Base-by-base conservation (phyloP, 2,888 invertebrate species). In the Hanleya hanleyi region DNA sequence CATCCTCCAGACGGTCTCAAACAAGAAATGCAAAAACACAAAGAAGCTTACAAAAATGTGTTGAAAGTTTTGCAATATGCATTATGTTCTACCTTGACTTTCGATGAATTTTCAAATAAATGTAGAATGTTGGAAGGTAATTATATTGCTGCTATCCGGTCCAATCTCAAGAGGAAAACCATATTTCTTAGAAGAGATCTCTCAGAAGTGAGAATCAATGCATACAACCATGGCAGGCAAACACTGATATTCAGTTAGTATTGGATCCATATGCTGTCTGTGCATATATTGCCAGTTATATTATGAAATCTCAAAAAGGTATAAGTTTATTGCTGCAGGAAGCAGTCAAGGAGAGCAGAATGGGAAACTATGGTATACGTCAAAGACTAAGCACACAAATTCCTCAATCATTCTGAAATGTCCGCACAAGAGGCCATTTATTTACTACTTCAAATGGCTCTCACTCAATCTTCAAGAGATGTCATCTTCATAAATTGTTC, bases 361-460 rank as follows among this genome's bases (percentile, higher is more conserved):
- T 68, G 26, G 78, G 79, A 0, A 18, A 6, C 7, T 12, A n/a
- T n/a, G n/a, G 37, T 26, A 15, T 79, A 0, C 68, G 67, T 57
- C 66, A 77, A 22, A 79, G 81, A 47, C 66, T 84, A 4, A 70
- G 70, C 33, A 37, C 81, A 82, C 57, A 78, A 78, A 49, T 83
- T 85, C 65, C 64, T 84, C 0, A 82, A 84, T 72, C 50, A 73
- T 26, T 77, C 74, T 2, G 83, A 85, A 74, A 75, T 86, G 4
- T 74, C 77, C 62, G 84, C 84, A 4, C 85, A 86, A 69, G 85
- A 86, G 67, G 83, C 83, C 47, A 79, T 71, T 2, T 83, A 78
- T 71, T 69, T 79, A 2, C 41, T 80, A 9, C 69, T 85, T 12
- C 72, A 75, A 32, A 62, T 85, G 65, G 79, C 82, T 12, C 71